Conservation (phyloP, 2,797 vertebrate species). For the Ceryle rudis region DNA sequence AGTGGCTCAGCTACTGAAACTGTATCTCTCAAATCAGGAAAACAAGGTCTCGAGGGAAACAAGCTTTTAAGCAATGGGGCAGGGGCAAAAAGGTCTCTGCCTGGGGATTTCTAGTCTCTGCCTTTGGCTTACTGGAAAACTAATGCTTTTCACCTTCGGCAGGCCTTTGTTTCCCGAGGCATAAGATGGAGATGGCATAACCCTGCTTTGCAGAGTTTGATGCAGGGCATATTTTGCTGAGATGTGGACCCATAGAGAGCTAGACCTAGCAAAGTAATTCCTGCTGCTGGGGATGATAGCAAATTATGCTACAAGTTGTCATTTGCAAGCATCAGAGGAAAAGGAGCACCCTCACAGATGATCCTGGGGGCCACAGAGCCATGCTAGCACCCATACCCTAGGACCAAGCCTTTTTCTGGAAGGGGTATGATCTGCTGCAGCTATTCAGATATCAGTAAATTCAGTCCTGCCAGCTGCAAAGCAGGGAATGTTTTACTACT, state of each 20-base stretch:
- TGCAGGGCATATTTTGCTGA: neutral
- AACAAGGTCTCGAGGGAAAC: neutral
- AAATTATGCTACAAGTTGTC: neutral
- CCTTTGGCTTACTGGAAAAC: neutral
- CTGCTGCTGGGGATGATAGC: neutral
- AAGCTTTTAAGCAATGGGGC: neutral
- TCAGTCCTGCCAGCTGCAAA: neutral
- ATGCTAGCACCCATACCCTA: neutral
- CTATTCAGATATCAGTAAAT: neutral
- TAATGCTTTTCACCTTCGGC: neutral
- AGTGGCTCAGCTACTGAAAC: neutral
- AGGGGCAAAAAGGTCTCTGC: neutral
- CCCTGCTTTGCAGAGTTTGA: neutral
- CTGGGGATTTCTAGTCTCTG: neutral
- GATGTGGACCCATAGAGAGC: neutral
- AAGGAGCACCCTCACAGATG: neutral
- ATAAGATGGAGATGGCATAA: neutral
- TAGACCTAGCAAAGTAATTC: neutral
- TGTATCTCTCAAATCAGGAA: neutral
- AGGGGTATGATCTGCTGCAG: neutral
- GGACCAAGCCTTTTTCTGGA: neutral
- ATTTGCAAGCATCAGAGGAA: neutral
- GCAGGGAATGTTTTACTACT: neutral
- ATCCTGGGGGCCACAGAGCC: neutral
- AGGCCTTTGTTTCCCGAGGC: neutral